Evolutionary conservation across 2,797 vertebrate species (phyloP).

Genomic region (Rachycentron canadum): DNA sequence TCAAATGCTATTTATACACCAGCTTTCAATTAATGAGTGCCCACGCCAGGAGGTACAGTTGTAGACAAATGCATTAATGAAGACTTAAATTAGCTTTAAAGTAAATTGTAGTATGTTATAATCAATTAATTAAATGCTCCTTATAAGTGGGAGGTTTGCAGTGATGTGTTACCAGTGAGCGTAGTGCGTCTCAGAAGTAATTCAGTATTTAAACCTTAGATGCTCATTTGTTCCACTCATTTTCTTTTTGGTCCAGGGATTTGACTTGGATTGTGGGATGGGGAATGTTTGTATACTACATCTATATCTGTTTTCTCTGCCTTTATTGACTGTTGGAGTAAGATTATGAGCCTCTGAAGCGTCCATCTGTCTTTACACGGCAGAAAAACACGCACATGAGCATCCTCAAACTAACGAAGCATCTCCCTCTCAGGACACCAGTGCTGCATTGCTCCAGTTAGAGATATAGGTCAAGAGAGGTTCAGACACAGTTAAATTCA

Average conservation of each 20-base stretch:
- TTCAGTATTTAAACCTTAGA: neutral
- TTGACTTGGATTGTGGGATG: neutral
- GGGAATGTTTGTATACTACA: neutral
- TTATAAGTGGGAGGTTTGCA: too few relatives aligned
- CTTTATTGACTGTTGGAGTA: neutral
- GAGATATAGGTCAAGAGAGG: conserved; percentile 78
- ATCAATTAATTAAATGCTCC: too few relatives aligned
- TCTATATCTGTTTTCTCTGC: neutral
- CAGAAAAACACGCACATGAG: conserved; percentile 22
- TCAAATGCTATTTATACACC: neutral
- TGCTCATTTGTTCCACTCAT: neutral
- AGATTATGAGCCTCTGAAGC: conserved; percentile 22
- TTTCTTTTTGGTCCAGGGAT: neutral
- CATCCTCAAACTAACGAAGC: conserved; percentile 53
- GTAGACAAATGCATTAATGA: too few relatives aligned
- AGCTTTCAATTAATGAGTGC: too few relatives aligned
- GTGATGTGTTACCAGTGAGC: neutral
- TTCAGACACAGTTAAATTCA: conserved; percentile 77
- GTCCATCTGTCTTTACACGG: conserved; percentile 15
- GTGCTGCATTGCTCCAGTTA: conserved; percentile 64
- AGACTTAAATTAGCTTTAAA: too few relatives aligned
- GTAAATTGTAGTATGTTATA: too few relatives aligned
- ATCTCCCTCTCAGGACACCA: conserved; percentile 43
- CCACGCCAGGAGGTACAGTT: too few relatives aligned
- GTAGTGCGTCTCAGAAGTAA: neutral